Evolutionary conservation across 2,888 invertebrate genomes (phyloP), one percentile per base, ranked within the genome.

Genomic region (Protula sp.): DNA sequence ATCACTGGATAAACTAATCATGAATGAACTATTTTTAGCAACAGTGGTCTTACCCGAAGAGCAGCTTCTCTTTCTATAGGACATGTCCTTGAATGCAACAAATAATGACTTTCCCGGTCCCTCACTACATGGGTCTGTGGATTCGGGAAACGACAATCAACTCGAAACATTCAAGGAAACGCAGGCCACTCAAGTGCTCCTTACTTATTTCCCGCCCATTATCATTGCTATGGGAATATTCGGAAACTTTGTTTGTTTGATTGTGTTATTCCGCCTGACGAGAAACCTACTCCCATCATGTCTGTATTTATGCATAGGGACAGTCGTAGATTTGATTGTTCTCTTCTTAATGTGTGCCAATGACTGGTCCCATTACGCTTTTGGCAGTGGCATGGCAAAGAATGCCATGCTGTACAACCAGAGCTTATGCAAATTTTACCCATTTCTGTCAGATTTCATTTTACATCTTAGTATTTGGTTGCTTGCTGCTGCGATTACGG

Each of bases 351-450:
- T 71, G 30, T 75, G 75, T 56, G 79, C 79, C 22, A 74, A 76
- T 47, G 69, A 68, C 3, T 78, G 78, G 78, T 64, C 72, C 47
- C 52, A 57, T 5, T 59, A 66, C 19, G 53, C 74, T 3, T 57
- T 70, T 3, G 38, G 54, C 38, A 30, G 52, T 45, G 62, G 67
- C 14, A 56, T 68, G 30, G 27, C 26, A 19, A 24, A 64, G 28
- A 19, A 50, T 30, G 70, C 76, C 29, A 67, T 74, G 55, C 60
- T 68, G 26, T 64, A 72, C n/a, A 75, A 75, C 1, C 72, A 75
- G 60, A 74, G 75, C 9, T 65, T 73, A n/a, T 79, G 79, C 58
- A 75, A 77, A 66, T 72, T 76, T 22, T 78, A 74, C 61, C 70
- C 73, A 9, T 79, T 79, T 62, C 58, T 76, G 2, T 68, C 71